Evolutionary conservation across 2,113 vertebrate species (phyloP).

Genomic region (Bombycilla garrulus): DNA sequence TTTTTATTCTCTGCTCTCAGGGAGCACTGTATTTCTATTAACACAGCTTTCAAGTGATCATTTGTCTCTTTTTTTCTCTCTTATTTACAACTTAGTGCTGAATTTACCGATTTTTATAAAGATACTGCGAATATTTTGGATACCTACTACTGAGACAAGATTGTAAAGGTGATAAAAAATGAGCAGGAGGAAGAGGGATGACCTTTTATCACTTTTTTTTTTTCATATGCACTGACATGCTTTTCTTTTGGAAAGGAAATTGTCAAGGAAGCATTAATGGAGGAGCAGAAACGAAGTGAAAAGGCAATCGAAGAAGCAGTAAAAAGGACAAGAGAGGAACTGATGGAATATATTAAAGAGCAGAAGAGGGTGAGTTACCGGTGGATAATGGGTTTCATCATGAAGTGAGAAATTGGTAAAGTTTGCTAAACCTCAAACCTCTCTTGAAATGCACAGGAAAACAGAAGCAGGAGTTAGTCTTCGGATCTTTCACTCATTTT

Average conservation of each 20-base stretch:
- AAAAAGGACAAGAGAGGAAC: slow-evolving; percentile 71
- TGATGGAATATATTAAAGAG: slow-evolving; percentile 77
- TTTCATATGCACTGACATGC: not conserved
- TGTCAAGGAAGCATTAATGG: slow-evolving; percentile 71
- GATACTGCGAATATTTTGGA: not conserved
- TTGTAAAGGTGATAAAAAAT: not conserved
- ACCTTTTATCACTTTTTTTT: not conserved
- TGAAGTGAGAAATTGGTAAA: not conserved
- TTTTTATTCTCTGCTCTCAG: not conserved
- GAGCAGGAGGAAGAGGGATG: not conserved
- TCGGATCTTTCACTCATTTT: not conserved
- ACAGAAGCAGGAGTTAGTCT: not conserved
- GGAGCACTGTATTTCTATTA: not conserved
- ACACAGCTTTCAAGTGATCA: not conserved
- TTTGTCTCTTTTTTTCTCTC: not conserved
- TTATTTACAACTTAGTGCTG: not conserved
- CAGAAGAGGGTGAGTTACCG: slow-evolving; percentile 77
- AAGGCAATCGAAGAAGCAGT: slow-evolving; percentile 74
- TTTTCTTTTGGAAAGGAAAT: slow-evolving; percentile 67
- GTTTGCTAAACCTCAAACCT: not conserved
- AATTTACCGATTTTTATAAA: not conserved
- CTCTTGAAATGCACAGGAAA: not conserved
- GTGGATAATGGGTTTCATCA: not conserved
- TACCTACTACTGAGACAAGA: not conserved
- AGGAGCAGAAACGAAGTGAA: slow-evolving; percentile 73